Base-by-base conservation (phyloP, 2,113 vertebrate species). In the Dromaius novaehollandiae region DNA sequence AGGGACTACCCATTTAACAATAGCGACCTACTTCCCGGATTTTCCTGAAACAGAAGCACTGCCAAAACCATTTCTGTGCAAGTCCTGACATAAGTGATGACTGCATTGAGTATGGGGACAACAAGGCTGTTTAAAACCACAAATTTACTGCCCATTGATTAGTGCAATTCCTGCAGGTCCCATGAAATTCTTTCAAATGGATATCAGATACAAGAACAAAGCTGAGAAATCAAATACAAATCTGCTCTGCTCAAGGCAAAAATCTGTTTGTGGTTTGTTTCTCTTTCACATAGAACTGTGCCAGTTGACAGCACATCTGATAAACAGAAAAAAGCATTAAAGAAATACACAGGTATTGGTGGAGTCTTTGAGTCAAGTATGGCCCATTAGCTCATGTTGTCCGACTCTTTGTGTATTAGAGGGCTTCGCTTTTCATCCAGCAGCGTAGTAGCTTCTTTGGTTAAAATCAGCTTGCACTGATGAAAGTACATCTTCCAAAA, bases 161-260 rank as follows among this genome's bases (percentile, higher is more conserved):
- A 97, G 38, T 89, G 86, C 78, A 95, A 88, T 96, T 89, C 95
- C 95, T 92, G 16, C 46, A 85, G 56, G 81, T 28, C 53, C 20
- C 40, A 19, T 88, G 85, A 97, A 96, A 90, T 69, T 78, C 48
- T 95, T 90, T 97, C 85, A 82, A 98, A 90, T 71, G 93, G 92
- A 82, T 91, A 94, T 95, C 84, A 92, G 88, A 91, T 87, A 94
- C 36, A 78, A 91, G 86, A 97, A 90, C 84, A 97, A 97, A 96
- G 78, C 71, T 61, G 80, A 93, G 79, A 88, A 94, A 80, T 95
- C 53, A 80, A 58, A 85, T 25, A 46, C 14, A 69, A 91, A 80
- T 77, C 38, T 82, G 63, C 53, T 85, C 84, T 66, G 34, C 75
- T 89, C n/a, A 69, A 38, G 58, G 30, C n/a, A 77, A 96, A 95